Percentiles rank a stretch among this genome's conserved stretches.
Evolutionary conservation across 2,113 vertebrate species (phyloP).

Genomic region (Osmerus eperlanus): DNA sequence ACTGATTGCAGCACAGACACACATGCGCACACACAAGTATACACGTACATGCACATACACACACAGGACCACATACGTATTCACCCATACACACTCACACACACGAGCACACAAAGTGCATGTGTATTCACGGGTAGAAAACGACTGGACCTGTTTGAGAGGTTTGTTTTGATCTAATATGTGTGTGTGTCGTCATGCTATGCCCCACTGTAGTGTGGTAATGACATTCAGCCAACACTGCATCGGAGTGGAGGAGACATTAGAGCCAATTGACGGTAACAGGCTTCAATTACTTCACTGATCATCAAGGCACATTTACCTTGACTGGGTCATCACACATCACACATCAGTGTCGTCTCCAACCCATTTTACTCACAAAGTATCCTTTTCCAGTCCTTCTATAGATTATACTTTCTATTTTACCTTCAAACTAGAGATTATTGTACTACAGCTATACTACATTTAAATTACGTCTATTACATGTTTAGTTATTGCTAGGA

Average conservation of each 20-base stretch:
- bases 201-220: slow-evolving; percentile 17
- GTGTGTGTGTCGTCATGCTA: slow-evolving; percentile 2
- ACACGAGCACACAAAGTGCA: neutral
- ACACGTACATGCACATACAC: neutral
- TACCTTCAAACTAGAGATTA: neutral
- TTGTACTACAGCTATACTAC: no score
- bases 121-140: no score
- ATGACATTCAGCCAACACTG: slow-evolving; percentile 18
- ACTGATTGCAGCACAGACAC: neutral
- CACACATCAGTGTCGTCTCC: neutral
- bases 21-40: neutral
- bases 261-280: slow-evolving; percentile 18
- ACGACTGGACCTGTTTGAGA: neutral
- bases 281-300: slow-evolving; percentile 15
- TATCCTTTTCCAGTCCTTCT: no score
- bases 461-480: neutral
- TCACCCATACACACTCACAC: neutral
- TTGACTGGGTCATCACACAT: neutral
- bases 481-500: neutral
- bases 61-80: neutral
- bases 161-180: slow-evolving; percentile 1
- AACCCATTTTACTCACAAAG: no score
- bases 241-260: slow-evolving; percentile 18
- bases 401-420: neutral
- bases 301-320: neutral